Conservation (phyloP, 1,140 invertebrate species). For the Eufriesea mexicana region DNA sequence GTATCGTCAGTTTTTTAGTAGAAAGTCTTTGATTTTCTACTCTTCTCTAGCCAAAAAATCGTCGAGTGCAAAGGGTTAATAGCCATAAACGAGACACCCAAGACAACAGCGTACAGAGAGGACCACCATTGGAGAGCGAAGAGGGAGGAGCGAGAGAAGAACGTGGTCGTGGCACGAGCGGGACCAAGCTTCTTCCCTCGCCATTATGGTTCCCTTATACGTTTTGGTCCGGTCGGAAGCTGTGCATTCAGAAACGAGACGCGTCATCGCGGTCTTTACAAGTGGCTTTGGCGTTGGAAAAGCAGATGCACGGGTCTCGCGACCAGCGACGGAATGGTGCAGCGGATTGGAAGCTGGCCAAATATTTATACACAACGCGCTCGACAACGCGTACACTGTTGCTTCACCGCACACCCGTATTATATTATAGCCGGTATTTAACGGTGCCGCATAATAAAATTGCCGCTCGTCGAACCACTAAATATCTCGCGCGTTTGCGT, state of each 20-base stretch:
- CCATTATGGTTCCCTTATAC: background rate
- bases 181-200: background rate
- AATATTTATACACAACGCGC: constrained; percentile 68
- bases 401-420: constrained; percentile 22
- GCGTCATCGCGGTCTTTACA: constrained; percentile 53
- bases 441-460: constrained; percentile 60
- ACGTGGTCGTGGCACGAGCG: background rate
- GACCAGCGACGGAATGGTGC: constrained; percentile 67
- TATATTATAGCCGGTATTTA: constrained; percentile 57
- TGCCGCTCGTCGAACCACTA: constrained; percentile 32
- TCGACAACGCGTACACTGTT: constrained; percentile 41
- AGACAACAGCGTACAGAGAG: too few species aligned
- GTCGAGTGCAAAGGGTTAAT: too few species aligned
- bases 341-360: constrained; percentile 70
- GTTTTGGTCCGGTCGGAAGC: background rate
- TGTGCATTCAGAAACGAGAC: constrained; percentile 26
- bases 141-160: too few species aligned
- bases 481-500: constrained; percentile 27
- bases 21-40: too few species aligned
- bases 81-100: too few species aligned
- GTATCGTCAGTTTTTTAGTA: too few species aligned
- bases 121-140: too few species aligned
- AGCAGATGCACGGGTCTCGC: constrained; percentile 65
- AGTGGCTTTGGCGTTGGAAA: constrained; percentile 58
- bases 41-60: too few species aligned